These are phyloP conservation scores for Sclerodermus sp. DNA, from an alignment of 2,888 invertebrate genomes.

Conservation along the genomic window DNA sequence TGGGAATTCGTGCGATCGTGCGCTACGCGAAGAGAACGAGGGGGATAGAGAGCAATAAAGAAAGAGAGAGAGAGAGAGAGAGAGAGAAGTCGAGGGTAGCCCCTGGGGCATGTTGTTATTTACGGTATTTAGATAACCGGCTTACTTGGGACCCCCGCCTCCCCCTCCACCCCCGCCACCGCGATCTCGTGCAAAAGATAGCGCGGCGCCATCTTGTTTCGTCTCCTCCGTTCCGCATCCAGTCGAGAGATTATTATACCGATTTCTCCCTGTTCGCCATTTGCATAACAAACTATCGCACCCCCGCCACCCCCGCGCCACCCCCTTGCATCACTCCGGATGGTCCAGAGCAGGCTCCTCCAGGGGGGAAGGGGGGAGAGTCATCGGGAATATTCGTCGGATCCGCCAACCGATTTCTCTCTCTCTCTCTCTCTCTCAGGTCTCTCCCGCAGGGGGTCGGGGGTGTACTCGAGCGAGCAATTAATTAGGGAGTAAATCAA, in stretches of 20 bases:
- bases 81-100: neutral
- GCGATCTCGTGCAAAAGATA: conserved; percentile 53
- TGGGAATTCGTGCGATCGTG: too few relatives aligned
- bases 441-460: neutral
- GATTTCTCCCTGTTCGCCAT: conserved; percentile 45
- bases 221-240: conserved; percentile 36
- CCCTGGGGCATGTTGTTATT: conserved; percentile 48
- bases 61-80: neutral
- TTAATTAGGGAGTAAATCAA: too few relatives aligned
- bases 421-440: conserved; percentile 6
- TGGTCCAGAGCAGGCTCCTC: too few relatives aligned
- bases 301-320: too few relatives aligned
- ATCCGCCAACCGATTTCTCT: too few relatives aligned
- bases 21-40: too few relatives aligned
- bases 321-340: too few relatives aligned
- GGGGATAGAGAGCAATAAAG: too few relatives aligned
- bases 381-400: too few relatives aligned
- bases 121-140: conserved; percentile 59
- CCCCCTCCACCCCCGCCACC: conserved; percentile 32
- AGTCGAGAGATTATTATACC: conserved; percentile 54
- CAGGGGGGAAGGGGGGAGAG: too few relatives aligned
- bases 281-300: conserved; percentile 53
- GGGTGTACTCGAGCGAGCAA: too few relatives aligned
- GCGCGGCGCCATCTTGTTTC: conserved; percentile 34
- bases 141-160: too few relatives aligned